Base-by-base conservation (phyloP, 1,140 invertebrate genomes). In the Ceratitis capitata region DNA sequence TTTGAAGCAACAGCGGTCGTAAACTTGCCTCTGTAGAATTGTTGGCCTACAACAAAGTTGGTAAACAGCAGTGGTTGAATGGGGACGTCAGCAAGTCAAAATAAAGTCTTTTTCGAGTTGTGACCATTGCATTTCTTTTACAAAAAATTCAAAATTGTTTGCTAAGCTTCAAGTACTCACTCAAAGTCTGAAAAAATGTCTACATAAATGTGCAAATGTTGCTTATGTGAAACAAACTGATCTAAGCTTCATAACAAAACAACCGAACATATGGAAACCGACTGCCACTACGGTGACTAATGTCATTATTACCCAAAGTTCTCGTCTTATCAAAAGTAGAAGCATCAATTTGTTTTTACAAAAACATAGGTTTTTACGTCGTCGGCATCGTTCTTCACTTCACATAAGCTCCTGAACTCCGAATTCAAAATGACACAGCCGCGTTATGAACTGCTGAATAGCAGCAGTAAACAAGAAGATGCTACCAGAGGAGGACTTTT, bases 371-470 rank as follows among this genome's bases (percentile, higher is more conserved):
- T n/a, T n/a, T n/a, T 9, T 19, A 78, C 19, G 12, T 45, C 45
- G 7, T 26, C 14, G n/a, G 23, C 35, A 32, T n/a, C 14, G 19
- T 45, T 45, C 32, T 23, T 35, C 29, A n/a, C n/a, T n/a, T n/a
- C 32, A 5, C 35, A 19, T 39, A 69, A 42, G 32, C 26, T 32
- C 19, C 14, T 45, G n/a, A n/a, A n/a, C 16, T 3, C 14, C 3
- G 69, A 39, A 84, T 35, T 42, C 29, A 45, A 19, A 49, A 85
- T 85, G 85, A 83, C 85, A 47, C 64, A 82, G 26, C 58, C 64
- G 74, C 83, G 85, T 53, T 86, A 86, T 78, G 83, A 86, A n/a
- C 69, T 51, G 23, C 64, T 84, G 16, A 86, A 78, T 58, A 45
- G 78, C 53, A 42, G 56, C 14, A 83, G 29, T 47, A 23, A 82